Base-by-base conservation (phyloP, 2,113 vertebrate species). In the Aspiorhynchus laticeps region DNA sequence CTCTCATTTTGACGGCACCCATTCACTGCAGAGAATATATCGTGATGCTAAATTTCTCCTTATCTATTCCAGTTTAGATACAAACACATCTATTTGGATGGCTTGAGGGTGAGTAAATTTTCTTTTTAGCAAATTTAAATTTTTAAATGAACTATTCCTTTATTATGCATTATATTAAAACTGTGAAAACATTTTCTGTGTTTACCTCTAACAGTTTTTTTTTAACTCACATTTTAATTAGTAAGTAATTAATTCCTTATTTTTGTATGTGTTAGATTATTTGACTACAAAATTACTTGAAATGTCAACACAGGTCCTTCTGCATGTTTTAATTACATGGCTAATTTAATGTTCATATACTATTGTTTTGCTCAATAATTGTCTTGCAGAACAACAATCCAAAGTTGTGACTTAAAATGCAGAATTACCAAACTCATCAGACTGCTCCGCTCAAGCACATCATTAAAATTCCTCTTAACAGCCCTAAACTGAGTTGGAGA, bases 381-480 rank as follows among this genome's bases (percentile, higher is more conserved):
- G 36, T 43, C 43, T 63, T 10, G 38, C 59, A 43, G 78, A 61
- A 81, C 36, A 61, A 80, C 2, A 15, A 63, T 41, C 11, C 24
- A 80, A 17, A 26, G 21, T 41, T 61, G 11, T 80, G 28, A 43
- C 73, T 46, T 75, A 81, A 65, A 81, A 81, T 46, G 24, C 56
- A 26, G 21, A 81, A 81, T 43, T 28, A 65, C 14, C 36, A 26
- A 80, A 43, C 36, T 41, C 56, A 14, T 41, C 12, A 8, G 36
- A 80, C 69, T 11, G 19, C 33, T 38, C 38, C 21, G 59, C 79
- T 65, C 36, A 81, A 36, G 79, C 63, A 81, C 14, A 7, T 28
- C 79, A 81, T 81, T 81, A 81, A 81, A 63, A 81, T 46, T 75
- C 73, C 73, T 75, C 33, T 73, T 38, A 73, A 38, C 77, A 79